A percentile compares a stretch with the other conserved stretches of the same genome.
phyloP scores from a whole-genome alignment of 2,888 invertebrate genomes.

The Mactromeris polynyma region DNA sequence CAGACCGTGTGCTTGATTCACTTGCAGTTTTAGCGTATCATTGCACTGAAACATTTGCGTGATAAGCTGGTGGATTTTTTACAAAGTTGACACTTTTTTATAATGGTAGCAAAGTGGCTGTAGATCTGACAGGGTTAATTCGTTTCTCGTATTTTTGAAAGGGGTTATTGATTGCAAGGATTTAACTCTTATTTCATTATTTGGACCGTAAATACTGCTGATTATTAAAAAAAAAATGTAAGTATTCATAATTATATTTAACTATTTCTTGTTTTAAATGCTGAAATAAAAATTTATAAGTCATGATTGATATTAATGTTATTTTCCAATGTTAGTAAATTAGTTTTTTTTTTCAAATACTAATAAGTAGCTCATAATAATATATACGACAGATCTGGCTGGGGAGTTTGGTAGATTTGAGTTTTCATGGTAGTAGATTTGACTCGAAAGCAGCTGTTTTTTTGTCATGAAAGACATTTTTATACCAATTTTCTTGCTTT shows the following conservation, averaged over 20 bases:
- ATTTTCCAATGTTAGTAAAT: background rate
- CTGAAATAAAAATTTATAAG: background rate
- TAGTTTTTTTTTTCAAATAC: background rate
- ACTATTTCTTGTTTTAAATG: background rate
- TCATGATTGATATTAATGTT: background rate
- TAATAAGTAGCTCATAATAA: no score
- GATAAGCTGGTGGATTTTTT: background rate
- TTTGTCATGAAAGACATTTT: no score
- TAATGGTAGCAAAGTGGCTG: background rate
- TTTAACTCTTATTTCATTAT: background rate
- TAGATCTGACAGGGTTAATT: background rate
- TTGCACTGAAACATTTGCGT: background rate
- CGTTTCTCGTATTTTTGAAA: background rate
- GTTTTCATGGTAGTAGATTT: no score
- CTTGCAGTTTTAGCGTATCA: background rate
- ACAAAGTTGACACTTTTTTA: background rate
- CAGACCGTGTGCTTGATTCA: background rate
- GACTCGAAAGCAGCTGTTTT: no score
- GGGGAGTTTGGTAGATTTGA: no score
- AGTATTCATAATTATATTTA: background rate
- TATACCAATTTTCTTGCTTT: no score
- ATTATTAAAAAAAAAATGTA: background rate
- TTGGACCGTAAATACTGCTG: background rate
- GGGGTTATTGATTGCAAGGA: background rate
- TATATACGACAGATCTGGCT: no score